Evolutionary conservation across 2,797 vertebrate species (phyloP), one percentile per base, ranked within the genome.

Genomic region (Diglossa cyanea): DNA sequence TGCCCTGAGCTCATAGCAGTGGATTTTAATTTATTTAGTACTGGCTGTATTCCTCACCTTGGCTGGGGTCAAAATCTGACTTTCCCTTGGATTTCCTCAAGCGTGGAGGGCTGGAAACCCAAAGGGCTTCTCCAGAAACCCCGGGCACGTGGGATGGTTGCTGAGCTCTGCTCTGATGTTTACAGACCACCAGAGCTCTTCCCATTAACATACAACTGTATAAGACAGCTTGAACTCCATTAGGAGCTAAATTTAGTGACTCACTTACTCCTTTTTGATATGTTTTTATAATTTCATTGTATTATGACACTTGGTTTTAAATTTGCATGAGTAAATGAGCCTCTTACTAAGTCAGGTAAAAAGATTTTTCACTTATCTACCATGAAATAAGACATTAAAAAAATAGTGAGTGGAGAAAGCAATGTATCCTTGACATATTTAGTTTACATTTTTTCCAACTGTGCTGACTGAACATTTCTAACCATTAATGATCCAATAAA

Each of bases 281-380:
- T 96, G 75, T 95, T 96, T 97, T 95, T 94, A 90, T 96, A 94
- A 96, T 93, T 78, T 95, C 92, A 74, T 94, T 97, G 91, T 95
- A 97, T 97, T 95, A 96, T 97, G 95, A 96, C 96, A 96, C 88
- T 96, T 89, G 85, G 62, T 95, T 97, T 97, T 89, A 94, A 81
- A 96, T 96, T 97, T 96, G 68, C 94, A 93, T 94, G 95, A 83
- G 82, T 94, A 91, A 97, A 96, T 95, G 92, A 96, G 72, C 93
- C 87, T 96, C 88, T 95, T 83, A 72, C 76, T 63, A 95, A 96
- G 88, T 94, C 93, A 91, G 90, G 94, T 95, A 88, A 82, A 93
- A 94, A 94, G 93, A 94, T 95, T 94, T 95, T 95, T 94, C 88
- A 90, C 92, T 92, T 93, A 81, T 85, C 92, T 96, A 81, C 91